A percentile compares a stretch with the other conserved stretches of the same genome.
Evolutionary conservation across 2,113 vertebrate genomes (phyloP).

Genomic region (Ovibos moschatus): DNA sequence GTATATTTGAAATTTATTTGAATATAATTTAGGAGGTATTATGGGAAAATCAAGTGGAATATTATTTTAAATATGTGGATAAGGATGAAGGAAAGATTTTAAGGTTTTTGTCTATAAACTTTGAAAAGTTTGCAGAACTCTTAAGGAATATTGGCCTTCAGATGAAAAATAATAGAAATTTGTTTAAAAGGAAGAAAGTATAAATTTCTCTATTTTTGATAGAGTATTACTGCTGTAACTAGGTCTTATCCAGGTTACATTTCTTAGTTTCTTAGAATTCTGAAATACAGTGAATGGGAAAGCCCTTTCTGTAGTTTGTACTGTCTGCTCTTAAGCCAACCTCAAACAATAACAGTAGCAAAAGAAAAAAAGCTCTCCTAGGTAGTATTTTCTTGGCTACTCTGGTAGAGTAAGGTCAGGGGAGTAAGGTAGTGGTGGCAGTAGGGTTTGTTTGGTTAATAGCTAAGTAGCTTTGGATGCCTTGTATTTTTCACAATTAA

Average conservation of each 20-base stretch:
- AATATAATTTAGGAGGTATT: slow-evolving; percentile 6
- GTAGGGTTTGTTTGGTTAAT: background rate
- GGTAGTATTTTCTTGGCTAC: background rate
- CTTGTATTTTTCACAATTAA: background rate
- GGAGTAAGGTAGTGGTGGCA: background rate
- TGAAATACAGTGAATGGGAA: background rate
- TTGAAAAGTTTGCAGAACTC: slow-evolving; percentile 12
- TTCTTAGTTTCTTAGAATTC: slow-evolving; percentile 25
- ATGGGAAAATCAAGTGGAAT: slow-evolving; percentile 15
- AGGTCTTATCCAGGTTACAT: background rate
- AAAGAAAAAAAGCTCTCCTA: background rate
- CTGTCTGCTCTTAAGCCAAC: slow-evolving; percentile 18
- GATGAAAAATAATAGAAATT: slow-evolving; percentile 32
- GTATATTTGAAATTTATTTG: slow-evolving; percentile 53
- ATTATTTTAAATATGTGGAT: slow-evolving; percentile 5
- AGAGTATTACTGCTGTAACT: background rate
- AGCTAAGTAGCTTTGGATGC: background rate
- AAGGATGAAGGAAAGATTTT: slow-evolving; percentile 10
- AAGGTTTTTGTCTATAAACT: background rate
- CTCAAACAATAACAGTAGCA: background rate
- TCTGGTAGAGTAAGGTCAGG: background rate
- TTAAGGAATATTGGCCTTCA: slow-evolving; percentile 11
- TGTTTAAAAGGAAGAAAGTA: slow-evolving; percentile 1
- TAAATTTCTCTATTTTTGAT: background rate
- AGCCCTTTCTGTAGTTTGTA: background rate